phyloP scores from a whole-genome alignment of 2,888 invertebrate genomes.

The Isotomurus palustris region DNA sequence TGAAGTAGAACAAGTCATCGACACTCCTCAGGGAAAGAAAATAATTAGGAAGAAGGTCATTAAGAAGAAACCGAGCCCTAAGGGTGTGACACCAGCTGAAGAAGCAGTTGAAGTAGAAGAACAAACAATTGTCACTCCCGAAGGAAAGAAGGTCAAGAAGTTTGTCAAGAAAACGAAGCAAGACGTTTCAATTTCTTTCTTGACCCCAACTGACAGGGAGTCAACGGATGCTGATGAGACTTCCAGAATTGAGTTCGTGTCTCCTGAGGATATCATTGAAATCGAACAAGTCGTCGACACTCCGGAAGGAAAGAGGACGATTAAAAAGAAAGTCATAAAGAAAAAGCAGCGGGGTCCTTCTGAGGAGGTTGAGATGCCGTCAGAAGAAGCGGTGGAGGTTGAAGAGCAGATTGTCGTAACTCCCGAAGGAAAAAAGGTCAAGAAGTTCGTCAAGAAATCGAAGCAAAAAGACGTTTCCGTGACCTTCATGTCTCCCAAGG shows the following conservation, averaged over 20 bases:
- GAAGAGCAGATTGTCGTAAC: too few relatives aligned
- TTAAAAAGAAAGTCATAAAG: background rate
- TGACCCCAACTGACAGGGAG: background rate
- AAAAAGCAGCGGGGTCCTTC: background rate
- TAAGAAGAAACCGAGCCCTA: too few relatives aligned
- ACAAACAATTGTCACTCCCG: background rate
- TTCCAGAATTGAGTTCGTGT: background rate
- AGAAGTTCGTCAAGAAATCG: conserved; percentile 2
- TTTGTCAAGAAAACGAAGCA: background rate
- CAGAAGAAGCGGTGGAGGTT: background rate
- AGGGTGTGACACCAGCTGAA: too few relatives aligned
- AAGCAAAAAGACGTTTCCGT: background rate
- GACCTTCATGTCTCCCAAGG: too few relatives aligned
- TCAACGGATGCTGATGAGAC: background rate
- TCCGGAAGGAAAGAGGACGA: too few relatives aligned
- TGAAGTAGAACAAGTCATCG: background rate
- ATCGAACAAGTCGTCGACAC: too few relatives aligned
- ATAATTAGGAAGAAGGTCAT: too few relatives aligned
- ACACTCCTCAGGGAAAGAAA: background rate
- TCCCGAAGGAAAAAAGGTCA: background rate
- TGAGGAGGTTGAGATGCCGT: background rate
- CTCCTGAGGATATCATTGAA: background rate
- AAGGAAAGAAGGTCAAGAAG: background rate
- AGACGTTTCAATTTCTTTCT: background rate
- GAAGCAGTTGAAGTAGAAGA: background rate